Percentiles rank a stretch among this genome's conserved stretches.
Conservation (phyloP, 2,113 vertebrate genomes). For the Melospiza georgiana region DNA sequence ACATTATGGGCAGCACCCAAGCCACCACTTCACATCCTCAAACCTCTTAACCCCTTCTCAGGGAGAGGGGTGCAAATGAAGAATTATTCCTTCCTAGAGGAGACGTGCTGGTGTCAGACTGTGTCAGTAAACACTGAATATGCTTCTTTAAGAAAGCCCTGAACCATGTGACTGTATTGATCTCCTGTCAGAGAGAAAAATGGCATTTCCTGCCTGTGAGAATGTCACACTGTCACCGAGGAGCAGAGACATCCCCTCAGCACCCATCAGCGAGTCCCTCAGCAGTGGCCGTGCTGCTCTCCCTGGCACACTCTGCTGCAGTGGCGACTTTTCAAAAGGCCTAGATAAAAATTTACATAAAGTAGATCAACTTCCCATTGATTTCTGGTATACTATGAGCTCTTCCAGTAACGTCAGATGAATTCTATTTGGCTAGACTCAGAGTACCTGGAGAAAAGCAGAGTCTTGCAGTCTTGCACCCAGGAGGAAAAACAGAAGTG, state of each 20-base stretch:
- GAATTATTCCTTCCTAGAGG: background rate
- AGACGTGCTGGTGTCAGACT: background rate
- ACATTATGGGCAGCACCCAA: background rate
- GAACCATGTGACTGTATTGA: background rate
- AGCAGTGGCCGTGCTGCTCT: background rate
- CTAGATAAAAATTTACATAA: background rate
- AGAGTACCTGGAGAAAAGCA: background rate
- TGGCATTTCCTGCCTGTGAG: background rate
- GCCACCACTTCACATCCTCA: background rate
- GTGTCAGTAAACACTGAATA: background rate
- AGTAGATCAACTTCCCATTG: background rate
- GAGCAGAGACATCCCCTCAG: background rate
- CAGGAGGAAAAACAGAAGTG: background rate
- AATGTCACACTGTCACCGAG: background rate
- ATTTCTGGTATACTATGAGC: background rate
- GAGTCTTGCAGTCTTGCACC: background rate
- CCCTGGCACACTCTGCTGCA: background rate
- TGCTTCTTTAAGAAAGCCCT: background rate
- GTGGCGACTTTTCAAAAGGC: background rate
- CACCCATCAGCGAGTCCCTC: background rate
- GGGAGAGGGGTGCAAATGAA: background rate
- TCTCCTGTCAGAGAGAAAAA: background rate
- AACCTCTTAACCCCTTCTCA: background rate
- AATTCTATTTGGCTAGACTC: background rate
- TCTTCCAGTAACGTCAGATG: background rate